These are phyloP conservation scores for Bucorvus abyssinicus DNA, from an alignment of 2,797 vertebrate species.

Conservation along the genomic window DNA sequence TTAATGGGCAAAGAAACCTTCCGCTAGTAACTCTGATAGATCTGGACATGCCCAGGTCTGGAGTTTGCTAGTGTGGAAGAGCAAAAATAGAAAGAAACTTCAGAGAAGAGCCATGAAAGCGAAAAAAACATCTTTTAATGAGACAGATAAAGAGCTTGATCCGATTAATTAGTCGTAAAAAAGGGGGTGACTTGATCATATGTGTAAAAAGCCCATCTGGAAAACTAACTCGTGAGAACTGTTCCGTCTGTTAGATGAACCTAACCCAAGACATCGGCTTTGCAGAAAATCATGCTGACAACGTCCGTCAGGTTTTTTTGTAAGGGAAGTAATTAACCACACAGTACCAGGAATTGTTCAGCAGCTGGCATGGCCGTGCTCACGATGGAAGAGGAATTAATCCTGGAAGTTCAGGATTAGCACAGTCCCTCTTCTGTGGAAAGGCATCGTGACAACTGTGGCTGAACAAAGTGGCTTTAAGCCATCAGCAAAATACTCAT, in stretches of 20 bases:
- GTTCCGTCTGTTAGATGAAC: not conserved
- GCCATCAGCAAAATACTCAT: not conserved
- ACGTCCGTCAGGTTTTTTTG: not conserved
- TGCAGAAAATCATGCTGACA: not conserved
- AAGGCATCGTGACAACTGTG: not conserved
- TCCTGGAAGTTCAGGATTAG: not conserved
- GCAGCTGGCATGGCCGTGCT: not conserved
- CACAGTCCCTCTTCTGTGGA: accelerated
- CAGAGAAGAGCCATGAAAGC: not conserved
- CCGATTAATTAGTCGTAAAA: not conserved
- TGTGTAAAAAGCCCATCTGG: not conserved
- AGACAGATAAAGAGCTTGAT: not conserved
- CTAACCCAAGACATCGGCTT: not conserved
- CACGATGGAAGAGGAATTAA: not conserved
- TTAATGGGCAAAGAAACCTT: not conserved
- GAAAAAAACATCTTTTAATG: not conserved
- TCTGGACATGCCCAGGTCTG: not conserved
- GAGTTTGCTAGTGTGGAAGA: not conserved
- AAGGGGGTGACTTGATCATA: not conserved
- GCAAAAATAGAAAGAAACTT: not conserved
- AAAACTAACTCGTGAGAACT: not conserved
- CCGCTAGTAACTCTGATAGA: not conserved
- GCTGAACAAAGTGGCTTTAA: not conserved
- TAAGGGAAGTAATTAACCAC: not conserved
- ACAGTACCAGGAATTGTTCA: not conserved